Percentiles rank a stretch among this genome's conserved stretches.
phyloP scores from a whole-genome alignment of 2,113 vertebrate species.

The Cygnus buccinator region DNA sequence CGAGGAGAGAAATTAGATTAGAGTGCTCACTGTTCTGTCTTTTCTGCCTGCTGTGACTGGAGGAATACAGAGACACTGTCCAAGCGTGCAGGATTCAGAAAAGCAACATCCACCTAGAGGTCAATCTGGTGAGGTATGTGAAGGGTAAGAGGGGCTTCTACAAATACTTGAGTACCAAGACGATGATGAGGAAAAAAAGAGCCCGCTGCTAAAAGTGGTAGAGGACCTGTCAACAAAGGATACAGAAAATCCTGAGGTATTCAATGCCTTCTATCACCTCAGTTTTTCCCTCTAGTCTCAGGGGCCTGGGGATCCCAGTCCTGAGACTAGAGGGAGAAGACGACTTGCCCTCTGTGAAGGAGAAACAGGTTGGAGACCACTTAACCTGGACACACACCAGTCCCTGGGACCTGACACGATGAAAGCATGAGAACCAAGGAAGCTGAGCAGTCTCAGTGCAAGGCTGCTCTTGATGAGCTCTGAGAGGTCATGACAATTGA shows the following conservation, averaged over 20 bases:
- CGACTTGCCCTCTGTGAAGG: neutral
- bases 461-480: neutral
- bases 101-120: neutral
- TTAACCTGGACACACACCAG: neutral
- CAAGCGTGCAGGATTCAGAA: fast-evolving
- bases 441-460: neutral
- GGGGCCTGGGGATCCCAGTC: neutral
- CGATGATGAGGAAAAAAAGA: neutral
- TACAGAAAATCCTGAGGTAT: neutral
- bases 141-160: neutral
- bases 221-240: neutral
- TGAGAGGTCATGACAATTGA: neutral
- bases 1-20: neutral
- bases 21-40: neutral
- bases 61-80: neutral
- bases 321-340: neutral
- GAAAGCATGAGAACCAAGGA: neutral
- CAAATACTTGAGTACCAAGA: neutral
- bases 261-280: neutral
- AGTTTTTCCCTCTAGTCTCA: neutral
- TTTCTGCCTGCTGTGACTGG: neutral
- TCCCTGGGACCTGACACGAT: neutral
- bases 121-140: neutral
- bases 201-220: neutral
- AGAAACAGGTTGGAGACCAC: neutral